Conservation (phyloP, 2,797 vertebrate genomes). For the Tangara arthus region DNA sequence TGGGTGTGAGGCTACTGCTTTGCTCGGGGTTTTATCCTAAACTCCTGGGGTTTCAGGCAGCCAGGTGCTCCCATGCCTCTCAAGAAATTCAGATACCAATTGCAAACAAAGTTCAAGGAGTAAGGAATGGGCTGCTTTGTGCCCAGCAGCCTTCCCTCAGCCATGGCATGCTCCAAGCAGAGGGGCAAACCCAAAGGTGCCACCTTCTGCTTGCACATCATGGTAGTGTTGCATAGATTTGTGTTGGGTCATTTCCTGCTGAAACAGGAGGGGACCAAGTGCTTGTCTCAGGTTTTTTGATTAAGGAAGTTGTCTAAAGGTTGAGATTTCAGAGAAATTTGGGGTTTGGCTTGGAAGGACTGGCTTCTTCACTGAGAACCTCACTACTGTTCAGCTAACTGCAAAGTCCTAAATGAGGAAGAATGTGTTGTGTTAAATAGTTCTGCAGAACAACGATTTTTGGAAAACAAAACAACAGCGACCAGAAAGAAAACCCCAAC, state of each 20-base stretch:
- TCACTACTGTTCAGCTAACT: background rate
- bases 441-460: constrained; percentile 15
- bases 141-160: background rate
- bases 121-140: background rate
- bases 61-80: rapidly evolving
- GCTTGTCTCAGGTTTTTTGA: background rate
- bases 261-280: background rate
- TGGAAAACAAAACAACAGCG: background rate
- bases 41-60: background rate
- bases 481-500: constrained; percentile 12
- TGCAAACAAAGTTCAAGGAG: background rate
- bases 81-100: too few species aligned
- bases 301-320: background rate
- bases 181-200: background rate
- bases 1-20: background rate
- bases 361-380: background rate
- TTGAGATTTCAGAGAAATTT: background rate
- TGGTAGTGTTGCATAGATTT: background rate
- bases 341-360: background rate
- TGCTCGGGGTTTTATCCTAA: background rate
- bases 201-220: background rate
- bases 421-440: background rate
- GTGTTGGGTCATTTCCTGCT: background rate
- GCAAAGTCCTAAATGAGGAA: background rate
- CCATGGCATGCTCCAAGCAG: background rate